phyloP scores from a whole-genome alignment of 2,888 invertebrate species.

The Dasypogon diadema region DNA sequence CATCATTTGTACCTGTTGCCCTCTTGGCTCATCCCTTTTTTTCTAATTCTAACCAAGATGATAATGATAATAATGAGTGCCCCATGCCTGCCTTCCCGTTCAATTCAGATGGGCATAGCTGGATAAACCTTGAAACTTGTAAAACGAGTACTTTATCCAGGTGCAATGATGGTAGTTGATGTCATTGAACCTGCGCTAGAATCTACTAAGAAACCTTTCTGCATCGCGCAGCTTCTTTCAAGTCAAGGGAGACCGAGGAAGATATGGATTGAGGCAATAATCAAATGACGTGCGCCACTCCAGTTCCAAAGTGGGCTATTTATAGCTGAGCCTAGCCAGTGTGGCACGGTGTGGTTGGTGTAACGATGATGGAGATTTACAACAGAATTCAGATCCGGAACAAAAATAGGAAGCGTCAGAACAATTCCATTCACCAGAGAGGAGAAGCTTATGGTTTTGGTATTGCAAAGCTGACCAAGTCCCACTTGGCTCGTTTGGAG shows the following conservation, averaged over 20 bases:
- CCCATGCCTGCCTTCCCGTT: background rate
- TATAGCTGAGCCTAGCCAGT: background rate
- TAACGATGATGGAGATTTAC: constrained; percentile 7
- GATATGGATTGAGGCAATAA: background rate
- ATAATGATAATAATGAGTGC: constrained; percentile 27
- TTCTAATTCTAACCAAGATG: constrained; percentile 10
- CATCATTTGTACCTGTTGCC: constrained; percentile 42
- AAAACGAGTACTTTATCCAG: constrained; percentile 23
- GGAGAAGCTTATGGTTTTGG: background rate
- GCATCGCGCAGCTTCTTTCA: background rate
- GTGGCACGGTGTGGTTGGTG: background rate
- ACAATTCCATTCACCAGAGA: background rate
- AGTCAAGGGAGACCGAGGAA: too few relatives aligned
- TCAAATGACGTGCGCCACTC: constrained; percentile 4
- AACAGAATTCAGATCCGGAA: background rate
- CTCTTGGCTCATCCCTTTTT: constrained; percentile 22
- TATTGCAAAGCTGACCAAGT: constrained; percentile 6
- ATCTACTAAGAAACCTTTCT: background rate
- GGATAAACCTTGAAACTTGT: constrained; percentile 15
- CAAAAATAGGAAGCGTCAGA: background rate
- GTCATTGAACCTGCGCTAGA: constrained; percentile 28
- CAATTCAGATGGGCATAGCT: background rate
- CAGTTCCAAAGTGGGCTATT: constrained; percentile 4
- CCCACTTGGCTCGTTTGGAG: constrained; percentile 46
- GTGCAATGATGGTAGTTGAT: background rate